Conservation (phyloP, 2,797 vertebrate species). For the Ispidina lecontei region DNA sequence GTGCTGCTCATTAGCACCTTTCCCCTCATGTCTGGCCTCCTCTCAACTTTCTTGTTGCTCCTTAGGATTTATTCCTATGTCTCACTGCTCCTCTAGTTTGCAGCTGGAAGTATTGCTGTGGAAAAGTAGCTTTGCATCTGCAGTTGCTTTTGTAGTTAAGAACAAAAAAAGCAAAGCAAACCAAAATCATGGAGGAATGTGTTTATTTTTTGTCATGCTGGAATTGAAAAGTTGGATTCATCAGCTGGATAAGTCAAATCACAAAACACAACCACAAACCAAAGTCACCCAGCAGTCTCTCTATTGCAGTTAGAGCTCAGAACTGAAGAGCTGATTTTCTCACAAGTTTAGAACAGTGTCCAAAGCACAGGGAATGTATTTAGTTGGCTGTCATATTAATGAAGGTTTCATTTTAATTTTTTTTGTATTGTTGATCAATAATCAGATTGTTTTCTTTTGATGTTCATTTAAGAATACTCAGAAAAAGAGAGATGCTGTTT, state of each 20-base stretch:
- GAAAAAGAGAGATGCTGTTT: neutral
- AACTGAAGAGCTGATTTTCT: neutral
- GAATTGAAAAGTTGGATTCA: neutral
- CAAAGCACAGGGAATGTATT: neutral
- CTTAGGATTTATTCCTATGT: neutral
- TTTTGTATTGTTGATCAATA: neutral
- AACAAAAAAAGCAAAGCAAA: neutral
- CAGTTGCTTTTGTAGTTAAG: neutral
- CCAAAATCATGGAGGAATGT: neutral
- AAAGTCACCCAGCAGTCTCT: neutral
- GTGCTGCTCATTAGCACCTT: neutral
- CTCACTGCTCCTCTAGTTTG: neutral
- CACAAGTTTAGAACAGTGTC: neutral
- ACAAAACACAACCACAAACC: neutral
- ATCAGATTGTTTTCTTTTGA: neutral
- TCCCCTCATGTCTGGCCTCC: neutral
- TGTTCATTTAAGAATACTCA: neutral
- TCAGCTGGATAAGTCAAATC: neutral
- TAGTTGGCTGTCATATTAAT: neutral
- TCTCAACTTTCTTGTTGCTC: neutral
- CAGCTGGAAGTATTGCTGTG: neutral
- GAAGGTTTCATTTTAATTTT: neutral
- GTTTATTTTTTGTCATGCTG: neutral
- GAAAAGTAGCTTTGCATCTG: neutral
- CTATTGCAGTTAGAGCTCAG: neutral